Percentiles rank a stretch among this genome's conserved stretches.
These are phyloP conservation scores for Pica pica DNA, from an alignment of 2,113 vertebrate genomes.

Conservation along the genomic window DNA sequence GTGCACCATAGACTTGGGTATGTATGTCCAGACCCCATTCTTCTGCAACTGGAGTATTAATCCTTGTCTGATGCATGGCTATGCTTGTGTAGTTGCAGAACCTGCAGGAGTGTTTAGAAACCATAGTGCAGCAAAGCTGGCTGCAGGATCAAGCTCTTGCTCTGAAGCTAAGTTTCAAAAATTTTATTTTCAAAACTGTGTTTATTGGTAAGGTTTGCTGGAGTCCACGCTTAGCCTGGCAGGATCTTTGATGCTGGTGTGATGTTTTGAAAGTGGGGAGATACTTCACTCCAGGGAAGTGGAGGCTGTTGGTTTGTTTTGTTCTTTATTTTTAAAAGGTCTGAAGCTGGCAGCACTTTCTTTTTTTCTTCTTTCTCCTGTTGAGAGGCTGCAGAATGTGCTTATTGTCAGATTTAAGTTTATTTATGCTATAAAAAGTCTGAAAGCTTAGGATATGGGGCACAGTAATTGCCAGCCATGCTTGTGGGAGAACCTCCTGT, in stretches of 20 bases:
- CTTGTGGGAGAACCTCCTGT: background rate
- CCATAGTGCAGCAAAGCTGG: background rate
- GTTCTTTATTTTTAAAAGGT: background rate
- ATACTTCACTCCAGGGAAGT: background rate
- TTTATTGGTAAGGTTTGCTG: background rate
- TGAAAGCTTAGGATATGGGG: background rate
- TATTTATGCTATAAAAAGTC: background rate
- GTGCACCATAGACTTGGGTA: conserved; percentile 91
- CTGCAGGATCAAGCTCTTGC: background rate
- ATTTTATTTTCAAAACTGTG: background rate
- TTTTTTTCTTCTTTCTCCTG: background rate
- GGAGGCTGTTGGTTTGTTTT: background rate
- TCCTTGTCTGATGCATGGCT: background rate
- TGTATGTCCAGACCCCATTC: background rate
- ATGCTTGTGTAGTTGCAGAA: background rate
- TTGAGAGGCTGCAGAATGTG: background rate
- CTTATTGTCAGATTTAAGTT: background rate
- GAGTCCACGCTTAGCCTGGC: background rate
- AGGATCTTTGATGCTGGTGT: background rate
- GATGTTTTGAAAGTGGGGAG: background rate
- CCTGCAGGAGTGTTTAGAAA: background rate
- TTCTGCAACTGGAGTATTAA: background rate
- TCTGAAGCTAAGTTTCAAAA: background rate
- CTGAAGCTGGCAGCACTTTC: background rate
- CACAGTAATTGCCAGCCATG: background rate